A percentile compares a stretch with the other conserved stretches of the same genome.
These are phyloP conservation scores for Conopomorpha cramerella DNA, from an alignment of 1,140 invertebrate species.

Conservation along the genomic window DNA sequence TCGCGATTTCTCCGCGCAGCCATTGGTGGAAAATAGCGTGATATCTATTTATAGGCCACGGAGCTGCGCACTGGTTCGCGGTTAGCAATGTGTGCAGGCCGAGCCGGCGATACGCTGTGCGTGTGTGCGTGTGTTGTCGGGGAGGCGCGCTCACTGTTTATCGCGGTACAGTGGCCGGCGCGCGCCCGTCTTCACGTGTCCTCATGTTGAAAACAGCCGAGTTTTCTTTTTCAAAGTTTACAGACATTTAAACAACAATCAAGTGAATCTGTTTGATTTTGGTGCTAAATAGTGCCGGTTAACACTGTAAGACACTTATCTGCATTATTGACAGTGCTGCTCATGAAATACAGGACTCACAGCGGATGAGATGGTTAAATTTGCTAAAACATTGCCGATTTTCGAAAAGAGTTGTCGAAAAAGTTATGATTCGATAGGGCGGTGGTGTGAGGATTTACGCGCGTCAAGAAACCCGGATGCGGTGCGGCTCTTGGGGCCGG, in stretches of 20 bases:
- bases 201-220: constrained; percentile 29
- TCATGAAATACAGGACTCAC: constrained; percentile 50
- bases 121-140: constrained; percentile 47
- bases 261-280: no score
- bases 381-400: no score
- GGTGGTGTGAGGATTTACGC: constrained; percentile 36
- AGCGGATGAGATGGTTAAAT: constrained; percentile 59
- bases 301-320: no score
- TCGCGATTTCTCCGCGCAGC: constrained; percentile 18
- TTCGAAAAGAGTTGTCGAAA: constrained; percentile 52
- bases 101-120: constrained; percentile 9
- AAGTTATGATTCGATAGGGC: constrained; percentile 51
- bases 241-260: no score
- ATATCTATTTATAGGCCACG: constrained; percentile 56
- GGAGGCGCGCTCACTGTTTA: constrained; percentile 51
- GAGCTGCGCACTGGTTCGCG: no score
- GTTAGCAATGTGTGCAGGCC: constrained; percentile 13
- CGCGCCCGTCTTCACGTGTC: constrained; percentile 41
- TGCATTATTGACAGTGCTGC: constrained; percentile 31
- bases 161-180: constrained; percentile 46
- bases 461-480: constrained; percentile 36
- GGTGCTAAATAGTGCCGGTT: constrained; percentile 42
- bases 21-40: constrained; percentile 37
- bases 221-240: no score
- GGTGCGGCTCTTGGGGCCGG: constrained; percentile 20